Percentiles rank a stretch among this genome's conserved stretches.
phyloP scores from a whole-genome alignment of 2,888 invertebrate genomes.

The Philopedon plagiatum region DNA sequence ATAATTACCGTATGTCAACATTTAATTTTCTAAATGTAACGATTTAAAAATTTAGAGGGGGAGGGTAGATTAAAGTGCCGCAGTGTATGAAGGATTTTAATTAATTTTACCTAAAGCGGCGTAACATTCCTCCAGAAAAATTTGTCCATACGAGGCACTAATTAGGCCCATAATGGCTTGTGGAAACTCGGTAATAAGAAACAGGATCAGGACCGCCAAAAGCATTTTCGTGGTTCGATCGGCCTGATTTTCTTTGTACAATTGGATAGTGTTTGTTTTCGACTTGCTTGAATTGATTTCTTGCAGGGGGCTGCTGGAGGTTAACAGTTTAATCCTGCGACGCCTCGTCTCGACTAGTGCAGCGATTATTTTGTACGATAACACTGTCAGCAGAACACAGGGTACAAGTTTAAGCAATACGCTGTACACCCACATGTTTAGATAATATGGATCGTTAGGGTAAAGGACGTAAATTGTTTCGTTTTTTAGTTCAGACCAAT shows the following conservation, averaged over 20 bases:
- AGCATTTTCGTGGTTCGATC: slow-evolving; percentile 90
- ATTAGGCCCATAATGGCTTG: slow-evolving; percentile 71
- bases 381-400: slow-evolving; percentile 50
- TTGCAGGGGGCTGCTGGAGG: slow-evolving; percentile 32
- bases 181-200: slow-evolving; percentile 89
- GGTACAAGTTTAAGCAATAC: slow-evolving; percentile 52
- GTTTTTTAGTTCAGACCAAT: slow-evolving; percentile 41
- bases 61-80: too few species aligned
- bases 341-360: slow-evolving; percentile 50
- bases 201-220: slow-evolving; percentile 85
- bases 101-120: slow-evolving; percentile 54
- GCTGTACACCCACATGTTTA: slow-evolving; percentile 54
- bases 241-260: slow-evolving; percentile 74
- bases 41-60: too few species aligned
- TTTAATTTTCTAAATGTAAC: too few species aligned
- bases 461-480: slow-evolving; percentile 51
- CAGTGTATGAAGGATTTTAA: too few species aligned
- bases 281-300: slow-evolving; percentile 22
- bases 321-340: slow-evolving; percentile 49
- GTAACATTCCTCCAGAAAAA: slow-evolving; percentile 54
- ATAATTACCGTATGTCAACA: too few species aligned
- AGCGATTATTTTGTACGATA: slow-evolving; percentile 53
- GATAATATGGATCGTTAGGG: slow-evolving; percentile 50
- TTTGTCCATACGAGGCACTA: slow-evolving; percentile 58
- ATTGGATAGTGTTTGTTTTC: slow-evolving; percentile 44